Conservation (phyloP, 2,797 vertebrate species). For the Danio kyathit region DNA sequence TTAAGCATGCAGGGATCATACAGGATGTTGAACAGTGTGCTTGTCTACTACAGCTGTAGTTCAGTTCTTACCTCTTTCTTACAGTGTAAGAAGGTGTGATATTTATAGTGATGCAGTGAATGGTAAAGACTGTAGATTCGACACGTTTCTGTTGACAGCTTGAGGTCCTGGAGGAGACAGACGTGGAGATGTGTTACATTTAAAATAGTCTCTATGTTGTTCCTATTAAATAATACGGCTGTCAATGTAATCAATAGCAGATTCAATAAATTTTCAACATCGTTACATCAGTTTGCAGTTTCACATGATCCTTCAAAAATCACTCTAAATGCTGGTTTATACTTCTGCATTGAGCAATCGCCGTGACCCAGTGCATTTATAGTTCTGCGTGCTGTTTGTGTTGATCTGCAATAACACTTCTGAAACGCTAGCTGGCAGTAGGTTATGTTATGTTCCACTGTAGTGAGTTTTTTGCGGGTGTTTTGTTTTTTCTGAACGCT, state of each 20-base stretch:
- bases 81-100: constrained; percentile 93
- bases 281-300: too few relatives aligned
- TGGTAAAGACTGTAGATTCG: constrained; percentile 90
- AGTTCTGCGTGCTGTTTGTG: too few relatives aligned
- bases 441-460: too few relatives aligned
- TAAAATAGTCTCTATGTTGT: neutral
- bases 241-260: neutral
- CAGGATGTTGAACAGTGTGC: neutral
- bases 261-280: neutral
- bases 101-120: constrained; percentile 93
- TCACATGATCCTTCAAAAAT: neutral
- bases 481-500: too few relatives aligned
- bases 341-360: too few relatives aligned
- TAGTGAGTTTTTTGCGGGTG: too few relatives aligned
- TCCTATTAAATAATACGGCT: too few relatives aligned
- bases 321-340: neutral
- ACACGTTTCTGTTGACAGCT: constrained; percentile 86
- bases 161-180: constrained; percentile 81
- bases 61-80: constrained; percentile 87
- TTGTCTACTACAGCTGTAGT: neutral
- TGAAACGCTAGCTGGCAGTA: too few relatives aligned
- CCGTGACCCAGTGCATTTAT: too few relatives aligned
- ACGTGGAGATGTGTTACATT: constrained; percentile 2
- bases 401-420: too few relatives aligned
- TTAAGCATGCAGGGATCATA: neutral